These are phyloP conservation scores for Colius striatus DNA, from an alignment of 2,113 vertebrate species.

Conservation along the genomic window DNA sequence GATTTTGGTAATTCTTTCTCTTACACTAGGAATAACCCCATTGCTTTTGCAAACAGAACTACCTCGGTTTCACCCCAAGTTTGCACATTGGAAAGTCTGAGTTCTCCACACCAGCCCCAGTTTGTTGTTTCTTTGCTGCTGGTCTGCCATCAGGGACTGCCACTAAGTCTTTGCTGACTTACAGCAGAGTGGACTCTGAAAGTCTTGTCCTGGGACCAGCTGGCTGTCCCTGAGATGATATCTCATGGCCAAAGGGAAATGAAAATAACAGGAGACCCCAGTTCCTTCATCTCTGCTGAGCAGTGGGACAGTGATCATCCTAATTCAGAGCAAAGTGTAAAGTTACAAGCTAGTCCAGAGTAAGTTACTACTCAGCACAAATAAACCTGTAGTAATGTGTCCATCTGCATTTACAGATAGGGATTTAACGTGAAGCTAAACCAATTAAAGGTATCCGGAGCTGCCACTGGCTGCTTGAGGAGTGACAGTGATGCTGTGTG, in stretches of 20 bases:
- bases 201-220: background rate
- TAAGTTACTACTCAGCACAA: background rate
- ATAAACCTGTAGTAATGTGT: background rate
- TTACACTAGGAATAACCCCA: background rate
- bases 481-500: background rate
- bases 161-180: background rate
- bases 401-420: background rate
- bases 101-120: background rate
- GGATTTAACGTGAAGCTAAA: background rate
- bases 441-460: background rate
- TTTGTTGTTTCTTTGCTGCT: accelerated
- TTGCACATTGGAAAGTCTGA: background rate
- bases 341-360: background rate
- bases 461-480: background rate
- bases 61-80: background rate
- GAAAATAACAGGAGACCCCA: background rate
- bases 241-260: background rate
- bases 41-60: background rate
- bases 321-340: background rate
- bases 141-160: background rate
- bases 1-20: conserved; percentile 14
- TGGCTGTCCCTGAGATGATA: background rate
- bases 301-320: background rate
- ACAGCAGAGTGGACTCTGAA: accelerated
- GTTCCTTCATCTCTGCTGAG: background rate